These are phyloP conservation scores for Pseudochirops cupreus DNA, from an alignment of 2,797 vertebrate genomes.

Conservation along the genomic window DNA sequence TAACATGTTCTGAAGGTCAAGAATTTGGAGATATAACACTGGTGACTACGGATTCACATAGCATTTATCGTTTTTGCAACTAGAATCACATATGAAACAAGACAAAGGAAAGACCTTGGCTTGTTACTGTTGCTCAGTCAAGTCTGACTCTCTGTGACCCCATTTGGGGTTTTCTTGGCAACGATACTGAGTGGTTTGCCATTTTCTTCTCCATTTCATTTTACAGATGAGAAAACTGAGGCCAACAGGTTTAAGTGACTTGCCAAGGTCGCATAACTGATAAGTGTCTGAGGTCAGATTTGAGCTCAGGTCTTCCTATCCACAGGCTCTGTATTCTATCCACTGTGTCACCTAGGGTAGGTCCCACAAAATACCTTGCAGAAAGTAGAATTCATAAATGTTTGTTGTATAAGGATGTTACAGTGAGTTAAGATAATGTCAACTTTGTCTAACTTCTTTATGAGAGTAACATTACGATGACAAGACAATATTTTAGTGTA, in stretches of 20 bases:
- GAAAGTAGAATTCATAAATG: not conserved
- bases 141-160: too few species aligned
- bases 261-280: not conserved
- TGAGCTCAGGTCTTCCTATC: not conserved
- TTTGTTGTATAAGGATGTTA: not conserved
- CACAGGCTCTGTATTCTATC: not conserved
- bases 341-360: not conserved
- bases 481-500: constrained; percentile 46
- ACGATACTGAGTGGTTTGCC: too few species aligned
- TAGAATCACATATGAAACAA: constrained; percentile 57
- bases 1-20: not conserved
- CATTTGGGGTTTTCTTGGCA: too few species aligned
- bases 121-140: too few species aligned
- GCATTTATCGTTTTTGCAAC: constrained; percentile 18
- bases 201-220: not conserved
- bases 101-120: not conserved
- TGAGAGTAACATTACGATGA: not conserved
- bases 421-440: constrained; percentile 41
- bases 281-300: not conserved
- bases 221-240: not conserved
- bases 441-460: constrained; percentile 10
- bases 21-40: constrained; percentile 41
- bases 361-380: constrained; percentile 40
- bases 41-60: constrained; percentile 26
- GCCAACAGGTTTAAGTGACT: not conserved